Percentiles rank a stretch among this genome's conserved stretches.
Evolutionary conservation across 1,140 invertebrate genomes (phyloP).

Genomic region (Sipha flava): DNA sequence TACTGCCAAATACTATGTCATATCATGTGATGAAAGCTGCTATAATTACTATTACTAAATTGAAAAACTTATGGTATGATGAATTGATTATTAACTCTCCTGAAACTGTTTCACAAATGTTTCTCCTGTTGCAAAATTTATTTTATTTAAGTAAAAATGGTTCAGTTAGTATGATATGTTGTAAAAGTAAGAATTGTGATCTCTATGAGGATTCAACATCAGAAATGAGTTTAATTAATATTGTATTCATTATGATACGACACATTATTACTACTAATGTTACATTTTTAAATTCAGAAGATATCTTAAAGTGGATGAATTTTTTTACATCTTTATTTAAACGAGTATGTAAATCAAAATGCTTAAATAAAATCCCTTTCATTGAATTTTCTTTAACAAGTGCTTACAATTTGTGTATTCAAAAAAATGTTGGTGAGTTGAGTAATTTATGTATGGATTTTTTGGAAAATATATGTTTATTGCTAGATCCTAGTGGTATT

Average conservation of each 20-base stretch:
- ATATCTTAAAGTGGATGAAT: neutral
- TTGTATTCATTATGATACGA: neutral
- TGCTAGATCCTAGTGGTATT: neutral
- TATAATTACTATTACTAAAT: neutral
- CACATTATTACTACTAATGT: neutral
- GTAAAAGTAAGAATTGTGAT: constrained; percentile 3
- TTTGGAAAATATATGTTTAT: neutral
- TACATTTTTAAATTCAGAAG: constrained; percentile 11
- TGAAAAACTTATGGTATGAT: constrained; percentile 16
- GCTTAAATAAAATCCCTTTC: constrained; percentile 9
- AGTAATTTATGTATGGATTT: neutral
- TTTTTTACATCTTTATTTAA: neutral
- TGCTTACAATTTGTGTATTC: constrained; percentile 19
- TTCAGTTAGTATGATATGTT: neutral
- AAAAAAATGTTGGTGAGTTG: neutral
- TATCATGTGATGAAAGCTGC: neutral
- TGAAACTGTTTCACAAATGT: neutral
- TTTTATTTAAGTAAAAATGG: neutral
- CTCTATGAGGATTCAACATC: constrained; percentile 10
- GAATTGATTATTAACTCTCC: neutral
- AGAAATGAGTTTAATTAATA: constrained; percentile 20
- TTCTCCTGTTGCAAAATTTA: neutral
- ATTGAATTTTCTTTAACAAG: constrained; percentile 26
- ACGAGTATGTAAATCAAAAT: constrained; percentile 1
- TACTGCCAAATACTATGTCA: neutral